Conservation (phyloP, 2,888 invertebrate genomes). For the Pediacus dermestoides region DNA sequence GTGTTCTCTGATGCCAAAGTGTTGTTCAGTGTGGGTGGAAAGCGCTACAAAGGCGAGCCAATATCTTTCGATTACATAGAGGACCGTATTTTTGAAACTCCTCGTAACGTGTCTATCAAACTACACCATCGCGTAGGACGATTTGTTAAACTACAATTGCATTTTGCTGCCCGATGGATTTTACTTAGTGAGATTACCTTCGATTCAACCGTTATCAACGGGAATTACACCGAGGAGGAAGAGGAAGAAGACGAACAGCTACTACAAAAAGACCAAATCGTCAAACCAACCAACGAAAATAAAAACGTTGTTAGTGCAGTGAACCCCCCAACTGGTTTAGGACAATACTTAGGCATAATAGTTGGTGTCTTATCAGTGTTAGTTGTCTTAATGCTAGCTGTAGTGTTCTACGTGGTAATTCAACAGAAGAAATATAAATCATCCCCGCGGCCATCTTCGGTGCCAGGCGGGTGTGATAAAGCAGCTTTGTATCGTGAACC, state of each 20-base stretch:
- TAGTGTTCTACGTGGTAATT: conserved; percentile 43
- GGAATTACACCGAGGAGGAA: conserved; percentile 46
- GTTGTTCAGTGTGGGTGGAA: conserved; percentile 78
- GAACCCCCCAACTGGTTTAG: conserved; percentile 42
- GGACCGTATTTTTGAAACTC: conserved; percentile 75
- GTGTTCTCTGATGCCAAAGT: conserved; percentile 78
- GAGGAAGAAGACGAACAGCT: conserved; percentile 27
- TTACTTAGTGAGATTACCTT: conserved; percentile 88
- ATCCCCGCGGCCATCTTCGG: conserved; percentile 37
- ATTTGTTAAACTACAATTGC: conserved; percentile 73
- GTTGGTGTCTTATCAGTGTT: conserved; percentile 45
- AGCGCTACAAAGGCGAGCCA: conserved; percentile 72
- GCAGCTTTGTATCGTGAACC: conserved; percentile 47
- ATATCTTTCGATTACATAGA: conserved; percentile 69
- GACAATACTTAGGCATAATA: conserved; percentile 47
- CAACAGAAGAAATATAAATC: conserved; percentile 46
- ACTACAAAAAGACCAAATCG: conserved; percentile 37
- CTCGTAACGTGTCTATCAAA: conserved; percentile 77
- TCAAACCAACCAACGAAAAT: conserved; percentile 30
- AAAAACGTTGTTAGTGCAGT: conserved; percentile 45
- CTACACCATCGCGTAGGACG: conserved; percentile 77
- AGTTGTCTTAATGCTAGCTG: conserved; percentile 44
- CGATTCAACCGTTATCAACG: conserved; percentile 57
- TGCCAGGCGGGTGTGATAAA: conserved; percentile 46
- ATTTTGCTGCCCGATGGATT: conserved; percentile 81